A percentile compares a stretch with the other conserved stretches of the same genome.
Evolutionary conservation across 2,888 invertebrate genomes (phyloP).

Genomic region (Tetropium fuscum): DNA sequence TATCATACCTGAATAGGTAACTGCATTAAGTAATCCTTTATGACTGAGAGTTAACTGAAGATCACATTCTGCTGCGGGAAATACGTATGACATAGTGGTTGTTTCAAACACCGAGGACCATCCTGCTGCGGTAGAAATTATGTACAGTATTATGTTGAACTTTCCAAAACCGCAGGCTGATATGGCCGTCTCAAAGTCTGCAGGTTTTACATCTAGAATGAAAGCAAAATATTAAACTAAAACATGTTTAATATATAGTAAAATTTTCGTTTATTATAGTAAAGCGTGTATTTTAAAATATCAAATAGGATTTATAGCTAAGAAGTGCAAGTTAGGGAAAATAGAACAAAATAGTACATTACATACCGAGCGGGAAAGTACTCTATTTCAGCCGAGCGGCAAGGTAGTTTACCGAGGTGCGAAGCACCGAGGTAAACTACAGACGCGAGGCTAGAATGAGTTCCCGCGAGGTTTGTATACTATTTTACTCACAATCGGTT

Average conservation of each 20-base stretch:
- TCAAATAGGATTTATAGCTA: too few species aligned
- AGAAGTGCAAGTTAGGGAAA: too few species aligned
- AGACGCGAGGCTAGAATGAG: too few species aligned
- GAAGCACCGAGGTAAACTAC: too few species aligned
- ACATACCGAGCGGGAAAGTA: too few species aligned
- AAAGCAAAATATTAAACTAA: conserved; percentile 7
- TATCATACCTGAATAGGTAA: conserved; percentile 76
- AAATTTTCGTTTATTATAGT: too few species aligned
- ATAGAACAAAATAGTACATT: too few species aligned
- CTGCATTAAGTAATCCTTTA: conserved; percentile 79
- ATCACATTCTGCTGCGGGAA: conserved; percentile 82
- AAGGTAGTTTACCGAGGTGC: too few species aligned
- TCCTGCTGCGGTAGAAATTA: conserved; percentile 74
- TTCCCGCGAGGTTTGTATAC: too few species aligned
- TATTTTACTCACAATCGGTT: too few species aligned
- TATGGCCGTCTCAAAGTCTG: conserved; percentile 80
- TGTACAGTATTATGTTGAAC: conserved; percentile 72
- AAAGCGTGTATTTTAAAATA: too few species aligned
- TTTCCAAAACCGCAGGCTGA: conserved; percentile 76
- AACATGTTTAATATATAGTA: not conserved
- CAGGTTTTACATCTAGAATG: conserved; percentile 52
- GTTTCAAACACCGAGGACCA: conserved; percentile 79
- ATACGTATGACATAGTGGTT: conserved; percentile 78
- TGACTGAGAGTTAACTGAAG: conserved; percentile 75
- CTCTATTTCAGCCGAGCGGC: too few species aligned